Base-by-base conservation (phyloP, 2,113 vertebrate species). In the Hypomesus transpacificus region DNA sequence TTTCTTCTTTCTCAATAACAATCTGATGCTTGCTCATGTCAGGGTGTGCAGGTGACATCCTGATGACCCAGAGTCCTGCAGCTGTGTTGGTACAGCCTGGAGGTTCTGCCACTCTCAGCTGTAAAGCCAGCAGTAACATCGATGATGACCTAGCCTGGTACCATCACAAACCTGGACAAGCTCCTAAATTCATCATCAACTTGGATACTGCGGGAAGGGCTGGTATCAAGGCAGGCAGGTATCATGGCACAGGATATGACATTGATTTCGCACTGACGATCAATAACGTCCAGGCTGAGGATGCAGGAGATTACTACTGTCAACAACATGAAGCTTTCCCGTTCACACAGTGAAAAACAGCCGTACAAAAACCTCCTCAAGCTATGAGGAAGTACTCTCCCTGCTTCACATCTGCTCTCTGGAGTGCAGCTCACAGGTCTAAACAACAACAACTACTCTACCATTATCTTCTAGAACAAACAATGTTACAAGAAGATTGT, bases 41-140 rank as follows among this genome's bases (percentile, higher is more conserved):
- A 65, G 62, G 62, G 16, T 65, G 62, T 65, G 28, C 62, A 5
- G 62, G 28, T 17, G 62, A 65, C 34, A 65, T 65, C 20, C 8
- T 46, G 18, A 7, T 65, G 62, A 65, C 28, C n/a, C 62, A 65
- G 62, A 65, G 28, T 65, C 62, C 62, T 34, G 62, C 26, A 65
- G 26, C n/a, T 3, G 7, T 65, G 17, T 2, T 7, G 7, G 62
- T 65, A 8, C 62, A 65, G 62, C 18, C 17, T n/a, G 62, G 34
- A 65, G 31, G n/a, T 6, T 20, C 62, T 65, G 62, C 62, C 31
- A 39, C 18, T 0, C 34, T 65, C 62, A 65, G 31, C 62, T 65
- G 62, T 65, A 65, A 34, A 46, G 31, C 62, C 31, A 65, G 62
- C 20, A 39, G 18, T 20, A 9, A 5, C 31, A 46, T 46, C 7